A percentile compares a stretch with the other conserved stretches of the same genome.
Conservation (phyloP, 2,113 vertebrate species). For the Dryoscopus gambensis region DNA sequence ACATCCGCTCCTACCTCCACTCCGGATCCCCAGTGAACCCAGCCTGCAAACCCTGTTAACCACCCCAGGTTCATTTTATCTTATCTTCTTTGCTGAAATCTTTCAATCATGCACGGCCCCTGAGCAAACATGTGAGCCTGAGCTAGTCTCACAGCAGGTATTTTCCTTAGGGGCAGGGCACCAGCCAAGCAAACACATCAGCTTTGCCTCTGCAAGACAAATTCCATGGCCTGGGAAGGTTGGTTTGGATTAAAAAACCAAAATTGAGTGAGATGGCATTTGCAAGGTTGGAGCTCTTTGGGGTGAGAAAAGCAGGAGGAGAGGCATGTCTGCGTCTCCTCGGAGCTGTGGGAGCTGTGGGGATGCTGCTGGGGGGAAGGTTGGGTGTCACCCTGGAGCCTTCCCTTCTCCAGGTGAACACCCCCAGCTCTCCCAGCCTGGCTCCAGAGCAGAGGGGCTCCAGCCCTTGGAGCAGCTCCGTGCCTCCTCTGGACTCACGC, state of each 20-base stretch:
- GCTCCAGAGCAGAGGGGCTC: neutral
- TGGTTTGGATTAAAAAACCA: neutral
- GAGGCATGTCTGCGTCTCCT: neutral
- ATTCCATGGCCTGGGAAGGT: neutral
- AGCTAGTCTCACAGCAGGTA: neutral
- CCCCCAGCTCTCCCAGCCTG: neutral
- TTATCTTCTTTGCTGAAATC: neutral
- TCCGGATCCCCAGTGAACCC: neutral
- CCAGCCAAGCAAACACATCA: neutral
- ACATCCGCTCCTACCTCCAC: rapidly evolving
- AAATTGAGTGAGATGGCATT: rapidly evolving
- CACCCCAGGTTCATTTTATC: neutral
- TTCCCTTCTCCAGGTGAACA: neutral
- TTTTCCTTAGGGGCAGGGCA: neutral
- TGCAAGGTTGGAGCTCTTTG: neutral
- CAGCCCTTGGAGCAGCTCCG: neutral
- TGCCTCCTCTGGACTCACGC: neutral
- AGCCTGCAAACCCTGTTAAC: neutral
- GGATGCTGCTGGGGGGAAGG: neutral
- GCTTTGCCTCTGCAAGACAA: neutral
- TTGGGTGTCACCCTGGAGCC: neutral
- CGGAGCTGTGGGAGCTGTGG: rapidly evolving
- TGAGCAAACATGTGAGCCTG: neutral
- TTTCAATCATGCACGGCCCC: neutral
- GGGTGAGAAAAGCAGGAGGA: neutral